Evolutionary conservation across 1,140 invertebrate species (phyloP).

Genomic region (Lethrus apterus): DNA sequence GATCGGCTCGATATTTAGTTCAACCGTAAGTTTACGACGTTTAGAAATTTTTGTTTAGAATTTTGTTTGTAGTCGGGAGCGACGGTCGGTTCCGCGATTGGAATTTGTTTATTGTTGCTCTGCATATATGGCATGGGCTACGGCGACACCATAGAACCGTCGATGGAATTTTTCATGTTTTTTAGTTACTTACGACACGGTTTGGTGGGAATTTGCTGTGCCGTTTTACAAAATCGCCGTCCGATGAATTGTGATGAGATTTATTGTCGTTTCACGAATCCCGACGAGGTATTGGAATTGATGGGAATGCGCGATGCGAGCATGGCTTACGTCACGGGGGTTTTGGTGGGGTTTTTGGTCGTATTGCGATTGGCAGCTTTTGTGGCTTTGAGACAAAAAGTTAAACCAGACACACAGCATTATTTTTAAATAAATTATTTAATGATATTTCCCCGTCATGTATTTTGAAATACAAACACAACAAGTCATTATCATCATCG

Average conservation of each 20-base stretch:
- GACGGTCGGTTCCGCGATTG: background rate
- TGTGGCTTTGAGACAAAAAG: conserved; percentile 24
- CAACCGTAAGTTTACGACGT: background rate
- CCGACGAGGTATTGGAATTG: conserved; percentile 19
- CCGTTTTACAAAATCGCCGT: conserved; percentile 46
- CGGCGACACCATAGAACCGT: conserved; percentile 39
- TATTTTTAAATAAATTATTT: background rate
- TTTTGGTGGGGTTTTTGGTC: conserved; percentile 21
- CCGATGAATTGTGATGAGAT: conserved; percentile 45
- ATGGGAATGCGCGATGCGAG: conserved; percentile 28
- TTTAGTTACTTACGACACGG: conserved; percentile 51
- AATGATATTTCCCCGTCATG: no score
- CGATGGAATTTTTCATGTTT: conserved; percentile 50
- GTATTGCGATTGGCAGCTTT: conserved; percentile 26
- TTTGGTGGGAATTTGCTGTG: conserved; percentile 46
- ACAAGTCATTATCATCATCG: no score
- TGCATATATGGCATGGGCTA: conserved; percentile 41
- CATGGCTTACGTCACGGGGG: conserved; percentile 17
- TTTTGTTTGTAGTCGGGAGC: background rate
- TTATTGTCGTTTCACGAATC: conserved; percentile 49
- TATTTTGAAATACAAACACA: no score
- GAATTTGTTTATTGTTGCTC: background rate
- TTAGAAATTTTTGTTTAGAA: background rate
- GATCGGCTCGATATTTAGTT: background rate
- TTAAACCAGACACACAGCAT: conserved; percentile 29